These are phyloP conservation scores for Vesta saturnalis DNA, from an alignment of 2,888 invertebrate species.

Conservation along the genomic window DNA sequence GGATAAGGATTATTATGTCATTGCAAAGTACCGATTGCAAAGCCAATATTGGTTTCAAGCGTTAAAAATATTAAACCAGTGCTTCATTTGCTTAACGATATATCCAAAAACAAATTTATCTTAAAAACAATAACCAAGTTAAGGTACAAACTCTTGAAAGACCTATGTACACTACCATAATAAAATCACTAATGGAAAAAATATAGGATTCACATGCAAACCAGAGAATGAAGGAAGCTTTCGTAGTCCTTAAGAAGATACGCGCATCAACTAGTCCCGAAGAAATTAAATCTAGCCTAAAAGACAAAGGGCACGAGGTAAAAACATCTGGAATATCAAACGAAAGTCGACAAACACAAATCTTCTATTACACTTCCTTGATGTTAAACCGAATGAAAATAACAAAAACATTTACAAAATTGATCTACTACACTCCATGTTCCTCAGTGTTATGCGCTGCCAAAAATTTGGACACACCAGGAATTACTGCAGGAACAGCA, in stretches of 20 bases:
- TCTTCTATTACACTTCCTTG: background rate
- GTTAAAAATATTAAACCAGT: background rate
- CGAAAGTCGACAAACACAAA: background rate
- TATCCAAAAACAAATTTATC: background rate
- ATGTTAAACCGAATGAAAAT: background rate
- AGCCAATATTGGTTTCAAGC: background rate
- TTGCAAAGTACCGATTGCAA: background rate
- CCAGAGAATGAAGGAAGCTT: background rate
- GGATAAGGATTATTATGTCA: too few relatives aligned
- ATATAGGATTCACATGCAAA: background rate
- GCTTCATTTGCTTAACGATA: background rate
- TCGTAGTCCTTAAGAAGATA: background rate
- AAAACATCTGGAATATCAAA: background rate
- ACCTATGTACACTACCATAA: too few relatives aligned
- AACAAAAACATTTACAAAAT: background rate
- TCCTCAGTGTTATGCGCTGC: background rate
- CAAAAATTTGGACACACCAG: too few relatives aligned
- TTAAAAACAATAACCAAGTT: background rate
- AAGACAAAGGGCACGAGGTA: background rate
- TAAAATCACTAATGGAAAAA: background rate
- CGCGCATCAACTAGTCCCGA: background rate
- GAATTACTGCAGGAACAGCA: background rate
- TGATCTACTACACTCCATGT: background rate
- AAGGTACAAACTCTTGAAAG: too few relatives aligned
- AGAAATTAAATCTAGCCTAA: too few relatives aligned